Percentiles rank a stretch among this genome's conserved stretches.
These are phyloP conservation scores for Philaethria dido DNA, from an alignment of 2,888 invertebrate genomes.

Conservation along the genomic window DNA sequence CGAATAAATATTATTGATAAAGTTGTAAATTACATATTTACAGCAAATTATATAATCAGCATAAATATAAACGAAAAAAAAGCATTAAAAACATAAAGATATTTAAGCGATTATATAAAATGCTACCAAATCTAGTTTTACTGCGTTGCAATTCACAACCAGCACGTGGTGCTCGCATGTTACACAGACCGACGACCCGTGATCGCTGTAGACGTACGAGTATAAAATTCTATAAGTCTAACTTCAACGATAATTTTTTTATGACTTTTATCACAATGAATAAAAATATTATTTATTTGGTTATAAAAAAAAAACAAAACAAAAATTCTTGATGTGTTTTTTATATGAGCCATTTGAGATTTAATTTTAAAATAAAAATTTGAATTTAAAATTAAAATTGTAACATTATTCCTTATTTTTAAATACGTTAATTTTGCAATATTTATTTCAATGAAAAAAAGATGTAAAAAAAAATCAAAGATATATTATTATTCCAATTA, in stretches of 20 bases:
- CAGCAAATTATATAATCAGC: background rate
- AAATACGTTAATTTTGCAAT: too few species aligned
- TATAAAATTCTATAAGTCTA: slow-evolving; percentile 15
- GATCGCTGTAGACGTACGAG: background rate
- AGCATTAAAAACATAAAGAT: background rate
- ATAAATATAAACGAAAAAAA: background rate
- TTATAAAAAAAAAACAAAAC: background rate
- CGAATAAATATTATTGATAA: too few species aligned
- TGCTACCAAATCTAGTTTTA: background rate
- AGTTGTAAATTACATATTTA: too few species aligned
- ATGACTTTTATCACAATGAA: background rate
- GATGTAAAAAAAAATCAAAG: too few species aligned
- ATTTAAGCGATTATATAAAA: slow-evolving; percentile 1
- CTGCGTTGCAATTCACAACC: background rate
- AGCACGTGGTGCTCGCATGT: slow-evolving; percentile 8
- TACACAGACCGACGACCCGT: slow-evolving; percentile 9
- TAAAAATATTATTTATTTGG: background rate
- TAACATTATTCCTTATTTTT: too few species aligned
- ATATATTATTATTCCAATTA: too few species aligned
- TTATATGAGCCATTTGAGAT: too few species aligned
- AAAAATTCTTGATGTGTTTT: too few species aligned
- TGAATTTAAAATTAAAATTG: too few species aligned
- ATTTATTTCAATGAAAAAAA: too few species aligned
- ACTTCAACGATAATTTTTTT: background rate
- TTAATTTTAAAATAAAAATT: too few species aligned